Base-by-base conservation (phyloP, 2,888 invertebrate species). In the Eumacrocentrus americanus region DNA sequence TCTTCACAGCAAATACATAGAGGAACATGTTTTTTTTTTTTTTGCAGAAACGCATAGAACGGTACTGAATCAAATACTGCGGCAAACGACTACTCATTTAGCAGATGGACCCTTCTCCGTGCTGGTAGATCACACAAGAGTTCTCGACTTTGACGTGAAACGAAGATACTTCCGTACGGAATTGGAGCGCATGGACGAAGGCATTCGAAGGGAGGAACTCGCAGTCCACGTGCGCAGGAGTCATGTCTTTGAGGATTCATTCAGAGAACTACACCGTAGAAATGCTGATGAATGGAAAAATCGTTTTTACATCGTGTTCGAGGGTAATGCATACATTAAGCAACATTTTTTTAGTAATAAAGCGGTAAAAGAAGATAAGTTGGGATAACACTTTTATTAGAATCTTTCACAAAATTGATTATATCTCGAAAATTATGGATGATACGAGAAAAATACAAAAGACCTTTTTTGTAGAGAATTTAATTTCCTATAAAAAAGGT, bases 81-180 rank as follows among this genome's bases (percentile, higher is more conserved):
- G 94, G 2, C 93, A 94, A 77, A 89, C 89, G 11, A 87, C 88
- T 0, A 87, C 89, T 4, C 91, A 91, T 72, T 82, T 93, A 40
- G 89, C 91, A 0, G 92, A 94, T 72, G 94, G 94, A 0, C 94
- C 94, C 4, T 95, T 95, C 80, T 89, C 92, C 2, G 92, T 94
- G 0, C 83, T 95, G 4, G 92, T 94, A 1, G 91, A 94, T 81
- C 93, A 94, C 74, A 93, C 94, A 0, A 84, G 92, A 65, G 90
- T 95, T 48, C 82, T 95, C 16, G 94, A 95, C 81, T 95, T 95
- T 79, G 94, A 95, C 80, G 93, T 95, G 0, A 95, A 95, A 78
- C 84, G 94, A 42, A 85, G 91, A 55, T 93, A 92, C 77, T 94
- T 94, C 84, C 85, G 93, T 60, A 91, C 92, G n/a, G 93, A 94